Evolutionary conservation across 2,797 vertebrate species (phyloP), one percentile per base, ranked within the genome.

Genomic region (Erithacus rubecula): DNA sequence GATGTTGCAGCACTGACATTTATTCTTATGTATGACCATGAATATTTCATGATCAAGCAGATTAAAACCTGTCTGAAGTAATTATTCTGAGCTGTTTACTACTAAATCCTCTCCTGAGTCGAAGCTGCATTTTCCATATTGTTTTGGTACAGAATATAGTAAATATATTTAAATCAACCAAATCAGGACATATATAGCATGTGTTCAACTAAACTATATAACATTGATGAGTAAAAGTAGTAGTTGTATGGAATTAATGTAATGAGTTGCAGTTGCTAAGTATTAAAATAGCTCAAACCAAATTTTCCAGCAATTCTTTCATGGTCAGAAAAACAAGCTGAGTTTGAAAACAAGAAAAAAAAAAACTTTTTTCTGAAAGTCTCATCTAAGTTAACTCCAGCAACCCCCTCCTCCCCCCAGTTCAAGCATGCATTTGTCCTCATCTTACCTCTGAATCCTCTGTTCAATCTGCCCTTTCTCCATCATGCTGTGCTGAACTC

Each of bases 381-480:
- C 41, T 83, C 13, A 4, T 59, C 41, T 62, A 94, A 83, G 59
- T 90, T 90, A 78, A 62, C 30, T 91, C 15, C 36, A 56, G 19
- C 8, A 11, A 15, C 49, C 15, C 3, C 41, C 32, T 32, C 32
- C 32, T 26, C 15, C 10, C 6, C 15, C 6, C 15, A 63, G 6
- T 65, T 60, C 23, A 53, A 30, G 59, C 74, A 71, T 37, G 37
- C 6, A 0, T 81, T 83, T 88, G 49, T 95, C 83, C 90, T 90
- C n/a, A 67, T 65, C 34, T 94, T 74, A 86, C 65, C 80, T 83
- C 86, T 94, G 90, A 94, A 65, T 93, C 79, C 86, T 78, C 90
- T 90, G 32, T 72, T 88, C 80, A 81, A 3, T 83, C 62, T 91
- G 77, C 55, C 74, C 80, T 93, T 93, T 94, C 63, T 83, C 29